A percentile compares a stretch with the other conserved stretches of the same genome.
Evolutionary conservation across 2,888 invertebrate genomes (phyloP).

Genomic region (Aporophyla lueneburgensis): DNA sequence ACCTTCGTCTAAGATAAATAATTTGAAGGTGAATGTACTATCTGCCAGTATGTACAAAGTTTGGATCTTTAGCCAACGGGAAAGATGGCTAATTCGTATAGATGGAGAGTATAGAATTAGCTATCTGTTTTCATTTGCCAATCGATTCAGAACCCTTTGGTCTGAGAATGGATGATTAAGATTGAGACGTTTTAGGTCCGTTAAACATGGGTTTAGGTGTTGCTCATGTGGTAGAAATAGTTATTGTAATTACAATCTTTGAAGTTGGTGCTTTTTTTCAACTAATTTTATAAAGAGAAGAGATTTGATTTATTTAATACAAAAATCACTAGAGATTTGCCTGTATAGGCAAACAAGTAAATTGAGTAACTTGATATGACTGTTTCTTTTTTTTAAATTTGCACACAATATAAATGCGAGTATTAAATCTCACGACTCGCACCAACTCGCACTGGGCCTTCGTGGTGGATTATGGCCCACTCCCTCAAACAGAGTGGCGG

Average conservation of each 20-base stretch:
- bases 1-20: slow-evolving; percentile 57
- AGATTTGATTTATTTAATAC: not conserved
- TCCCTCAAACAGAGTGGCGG: too few species aligned
- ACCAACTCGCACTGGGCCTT: too few species aligned
- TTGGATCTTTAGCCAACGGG: not conserved
- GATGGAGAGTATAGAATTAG: slow-evolving; percentile 38
- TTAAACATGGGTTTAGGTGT: too few species aligned
- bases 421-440: too few species aligned
- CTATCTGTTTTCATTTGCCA: slow-evolving; percentile 6
- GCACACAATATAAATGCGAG: too few species aligned
- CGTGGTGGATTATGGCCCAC: too few species aligned
- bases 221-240: too few species aligned
- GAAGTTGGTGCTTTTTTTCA: not conserved
- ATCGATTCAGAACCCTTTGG: slow-evolving; percentile 14
- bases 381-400: too few species aligned
- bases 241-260: not conserved
- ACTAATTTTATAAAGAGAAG: too few species aligned
- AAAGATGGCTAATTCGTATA: slow-evolving; percentile 26
- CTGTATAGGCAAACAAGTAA: too few species aligned
- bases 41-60: slow-evolving; percentile 10
- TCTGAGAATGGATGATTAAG: not conserved
- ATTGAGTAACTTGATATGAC: too few species aligned
- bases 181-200: not conserved
- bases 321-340: too few species aligned
- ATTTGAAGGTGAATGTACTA: slow-evolving; percentile 50